phyloP scores from a whole-genome alignment of 2,113 vertebrate species.

The Dasyurus viverrinus region DNA sequence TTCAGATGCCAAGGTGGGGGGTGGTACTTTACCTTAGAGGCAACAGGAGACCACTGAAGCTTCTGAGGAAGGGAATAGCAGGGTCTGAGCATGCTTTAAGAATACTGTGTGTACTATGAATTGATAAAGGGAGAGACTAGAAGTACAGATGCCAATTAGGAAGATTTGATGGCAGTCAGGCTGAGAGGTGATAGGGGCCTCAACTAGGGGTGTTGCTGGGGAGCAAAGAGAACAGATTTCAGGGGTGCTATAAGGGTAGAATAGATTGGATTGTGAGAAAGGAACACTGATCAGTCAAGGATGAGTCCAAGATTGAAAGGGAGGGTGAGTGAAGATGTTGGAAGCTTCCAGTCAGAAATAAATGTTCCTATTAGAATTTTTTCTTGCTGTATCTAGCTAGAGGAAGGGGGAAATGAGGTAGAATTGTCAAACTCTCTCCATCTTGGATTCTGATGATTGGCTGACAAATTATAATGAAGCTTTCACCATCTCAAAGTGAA shows the following conservation, averaged over 20 bases:
- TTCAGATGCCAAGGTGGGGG: background rate
- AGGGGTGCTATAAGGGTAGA: background rate
- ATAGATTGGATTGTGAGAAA: background rate
- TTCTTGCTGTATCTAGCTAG: constrained; percentile 59
- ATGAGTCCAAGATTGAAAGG: background rate
- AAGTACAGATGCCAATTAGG: background rate
- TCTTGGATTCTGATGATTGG: constrained; percentile 68
- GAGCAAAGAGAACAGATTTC: background rate
- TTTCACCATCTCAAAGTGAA: constrained; percentile 62
- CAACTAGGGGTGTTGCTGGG: background rate
- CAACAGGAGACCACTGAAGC: background rate
- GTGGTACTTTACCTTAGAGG: background rate
- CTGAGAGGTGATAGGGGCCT: background rate
- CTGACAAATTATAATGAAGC: constrained; percentile 74
- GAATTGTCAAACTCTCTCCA: constrained; percentile 62
- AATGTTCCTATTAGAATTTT: constrained; percentile 59
- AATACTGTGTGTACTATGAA: background rate
- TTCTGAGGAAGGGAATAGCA: background rate
- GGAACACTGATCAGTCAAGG: background rate
- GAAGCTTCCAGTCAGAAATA: background rate
- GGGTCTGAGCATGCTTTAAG: background rate
- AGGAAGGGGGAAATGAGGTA: constrained; percentile 60
- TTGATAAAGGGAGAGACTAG: background rate
- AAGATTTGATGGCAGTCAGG: background rate
- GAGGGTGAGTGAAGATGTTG: background rate